Conservation (phyloP, 2,113 vertebrate species). For the Thamnophis sirtalis region DNA sequence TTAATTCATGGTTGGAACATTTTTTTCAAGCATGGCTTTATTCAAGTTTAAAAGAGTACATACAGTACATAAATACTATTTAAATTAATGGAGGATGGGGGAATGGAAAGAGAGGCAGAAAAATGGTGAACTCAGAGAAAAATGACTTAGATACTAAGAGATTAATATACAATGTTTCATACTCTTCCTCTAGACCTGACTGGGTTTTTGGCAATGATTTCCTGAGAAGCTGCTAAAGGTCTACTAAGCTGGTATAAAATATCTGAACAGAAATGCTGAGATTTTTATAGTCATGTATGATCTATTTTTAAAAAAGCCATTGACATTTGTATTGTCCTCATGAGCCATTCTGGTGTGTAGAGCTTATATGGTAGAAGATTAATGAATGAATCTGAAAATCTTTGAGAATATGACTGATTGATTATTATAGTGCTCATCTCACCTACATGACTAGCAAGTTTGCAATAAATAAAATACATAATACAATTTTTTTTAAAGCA, state of each 20-base stretch:
- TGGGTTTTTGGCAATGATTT: background rate
- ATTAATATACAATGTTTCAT: constrained; percentile 2
- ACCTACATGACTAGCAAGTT: background rate
- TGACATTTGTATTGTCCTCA: background rate
- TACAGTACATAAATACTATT: background rate
- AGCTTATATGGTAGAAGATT: background rate
- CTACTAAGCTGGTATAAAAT: background rate
- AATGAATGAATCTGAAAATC: background rate
- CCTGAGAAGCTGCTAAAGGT: background rate
- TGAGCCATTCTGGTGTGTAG: background rate
- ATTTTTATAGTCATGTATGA: background rate
- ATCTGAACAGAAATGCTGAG: background rate
- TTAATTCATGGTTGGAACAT: background rate
- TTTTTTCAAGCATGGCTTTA: background rate
- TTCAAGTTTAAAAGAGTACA: background rate
- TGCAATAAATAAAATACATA: background rate
- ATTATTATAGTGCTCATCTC: background rate
- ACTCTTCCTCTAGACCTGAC: background rate
- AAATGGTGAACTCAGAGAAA: background rate
- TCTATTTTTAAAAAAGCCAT: background rate
- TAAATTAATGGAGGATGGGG: background rate
- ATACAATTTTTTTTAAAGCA: background rate
- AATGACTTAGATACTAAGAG: background rate
- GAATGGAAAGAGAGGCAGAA: background rate
- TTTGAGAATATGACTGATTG: background rate